Percentiles rank a stretch among this genome's conserved stretches.
phyloP scores from a whole-genome alignment of 2,113 vertebrate species.

The Chloropsis cyanopogon region DNA sequence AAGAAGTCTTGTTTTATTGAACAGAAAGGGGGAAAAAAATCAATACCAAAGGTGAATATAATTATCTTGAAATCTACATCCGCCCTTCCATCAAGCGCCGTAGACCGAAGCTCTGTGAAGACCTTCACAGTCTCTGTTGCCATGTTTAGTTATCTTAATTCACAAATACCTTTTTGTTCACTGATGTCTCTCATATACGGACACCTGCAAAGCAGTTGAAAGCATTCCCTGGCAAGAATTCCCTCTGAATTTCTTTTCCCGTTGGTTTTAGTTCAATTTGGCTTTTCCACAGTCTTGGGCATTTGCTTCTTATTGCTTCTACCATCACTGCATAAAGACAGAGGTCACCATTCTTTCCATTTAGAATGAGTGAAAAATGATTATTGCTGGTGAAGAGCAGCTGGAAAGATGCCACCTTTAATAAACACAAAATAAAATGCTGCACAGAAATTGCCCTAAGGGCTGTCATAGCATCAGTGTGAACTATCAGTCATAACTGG shows the following conservation, averaged over 20 bases:
- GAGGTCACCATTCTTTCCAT: not conserved
- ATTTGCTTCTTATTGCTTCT: not conserved
- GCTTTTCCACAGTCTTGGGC: not conserved
- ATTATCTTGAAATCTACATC: not conserved
- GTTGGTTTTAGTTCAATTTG: not conserved
- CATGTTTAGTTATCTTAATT: not conserved
- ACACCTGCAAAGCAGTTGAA: not conserved
- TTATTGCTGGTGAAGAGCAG: not conserved
- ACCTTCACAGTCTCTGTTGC: not conserved
- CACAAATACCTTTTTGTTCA: not conserved
- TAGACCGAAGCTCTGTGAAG: not conserved
- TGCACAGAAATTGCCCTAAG: constrained; percentile 19
- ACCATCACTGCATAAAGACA: not conserved
- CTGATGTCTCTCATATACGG: not conserved
- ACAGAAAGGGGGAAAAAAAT: not conserved
- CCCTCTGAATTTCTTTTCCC: not conserved
- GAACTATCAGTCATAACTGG: not conserved
- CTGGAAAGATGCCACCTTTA: constrained; percentile 10
- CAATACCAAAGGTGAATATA: not conserved
- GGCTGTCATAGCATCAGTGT: not conserved
- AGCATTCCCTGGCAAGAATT: not conserved
- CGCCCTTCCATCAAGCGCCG: not conserved
- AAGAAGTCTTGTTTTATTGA: not conserved
- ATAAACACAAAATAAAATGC: constrained; percentile 11
- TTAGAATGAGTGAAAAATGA: not conserved